These are phyloP conservation scores for Meleagris gallopavo DNA, from an alignment of 2,113 vertebrate genomes.

Conservation along the genomic window DNA sequence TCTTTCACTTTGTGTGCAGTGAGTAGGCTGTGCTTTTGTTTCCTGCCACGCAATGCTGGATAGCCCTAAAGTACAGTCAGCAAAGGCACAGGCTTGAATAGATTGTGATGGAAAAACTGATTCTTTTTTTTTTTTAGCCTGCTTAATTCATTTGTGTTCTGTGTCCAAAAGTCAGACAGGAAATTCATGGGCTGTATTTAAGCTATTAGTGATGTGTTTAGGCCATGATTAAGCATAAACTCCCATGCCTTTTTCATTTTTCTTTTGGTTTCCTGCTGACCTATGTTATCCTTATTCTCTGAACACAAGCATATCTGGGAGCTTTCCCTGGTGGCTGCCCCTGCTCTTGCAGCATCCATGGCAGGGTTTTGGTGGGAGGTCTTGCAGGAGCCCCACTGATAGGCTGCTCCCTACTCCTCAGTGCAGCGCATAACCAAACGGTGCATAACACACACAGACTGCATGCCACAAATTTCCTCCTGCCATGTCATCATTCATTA, in stretches of 20 bases:
- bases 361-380: not conserved
- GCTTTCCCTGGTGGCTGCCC: not conserved
- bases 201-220: not conserved
- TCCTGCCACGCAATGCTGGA: not conserved
- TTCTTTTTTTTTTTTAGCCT: not conserved
- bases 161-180: not conserved
- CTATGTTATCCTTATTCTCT: not conserved
- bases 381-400: rapidly evolving
- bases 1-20: not conserved
- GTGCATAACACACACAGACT: not conserved
- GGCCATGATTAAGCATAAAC: not conserved
- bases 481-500: conserved; percentile 45
- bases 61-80: not conserved
- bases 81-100: not conserved
- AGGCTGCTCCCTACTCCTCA: not conserved
- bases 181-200: not conserved
- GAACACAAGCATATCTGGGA: rapidly evolving
- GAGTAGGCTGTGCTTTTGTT: not conserved
- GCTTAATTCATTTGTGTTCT: not conserved
- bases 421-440: not conserved
- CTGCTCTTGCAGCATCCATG: not conserved
- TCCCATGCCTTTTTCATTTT: not conserved
- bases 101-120: not conserved
- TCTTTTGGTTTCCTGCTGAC: not conserved
- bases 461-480: conserved; percentile 20